A percentile compares a stretch with the other conserved stretches of the same genome.
These are phyloP conservation scores for Cheilosia vulpina DNA, from an alignment of 2,888 invertebrate species.

Conservation along the genomic window DNA sequence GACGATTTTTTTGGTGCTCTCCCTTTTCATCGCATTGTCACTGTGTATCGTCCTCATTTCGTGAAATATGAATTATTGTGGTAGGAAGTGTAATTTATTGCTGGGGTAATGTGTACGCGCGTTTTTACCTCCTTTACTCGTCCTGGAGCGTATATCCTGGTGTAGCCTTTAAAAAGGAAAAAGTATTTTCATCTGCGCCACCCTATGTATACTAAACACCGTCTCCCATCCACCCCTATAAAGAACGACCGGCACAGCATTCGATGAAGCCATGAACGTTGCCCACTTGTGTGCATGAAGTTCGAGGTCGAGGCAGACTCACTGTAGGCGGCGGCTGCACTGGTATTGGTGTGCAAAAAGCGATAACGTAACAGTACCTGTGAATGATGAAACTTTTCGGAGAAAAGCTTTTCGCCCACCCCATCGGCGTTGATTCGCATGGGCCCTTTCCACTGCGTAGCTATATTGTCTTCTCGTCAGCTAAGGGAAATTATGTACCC, in stretches of 20 bases:
- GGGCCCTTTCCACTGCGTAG: slow-evolving; percentile 54
- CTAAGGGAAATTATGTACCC: neutral
- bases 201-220: too few species aligned
- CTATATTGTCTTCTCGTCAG: slow-evolving; percentile 35
- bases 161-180: slow-evolving; percentile 5
- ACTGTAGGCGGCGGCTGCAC: slow-evolving; percentile 10
- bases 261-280: slow-evolving; percentile 70
- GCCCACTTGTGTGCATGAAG: slow-evolving; percentile 75
- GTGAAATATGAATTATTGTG: slow-evolving; percentile 1
- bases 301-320: slow-evolving; percentile 67
- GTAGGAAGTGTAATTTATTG: slow-evolving; percentile 38
- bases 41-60: neutral
- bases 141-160: neutral
- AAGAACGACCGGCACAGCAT: slow-evolving; percentile 40
- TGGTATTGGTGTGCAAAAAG: slow-evolving; percentile 55
- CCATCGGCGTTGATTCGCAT: neutral
- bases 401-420: slow-evolving; percentile 38
- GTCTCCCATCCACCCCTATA: slow-evolving; percentile 7
- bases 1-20: slow-evolving; percentile 44
- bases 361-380: slow-evolving; percentile 46
- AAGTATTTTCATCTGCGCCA: slow-evolving; percentile 57
- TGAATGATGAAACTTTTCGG: slow-evolving; percentile 59
- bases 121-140: slow-evolving; percentile 4
- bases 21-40: slow-evolving; percentile 18
- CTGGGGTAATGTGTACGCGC: slow-evolving; percentile 13